Evolutionary conservation across 2,888 invertebrate species (phyloP).

Genomic region (Phortica okadai): DNA sequence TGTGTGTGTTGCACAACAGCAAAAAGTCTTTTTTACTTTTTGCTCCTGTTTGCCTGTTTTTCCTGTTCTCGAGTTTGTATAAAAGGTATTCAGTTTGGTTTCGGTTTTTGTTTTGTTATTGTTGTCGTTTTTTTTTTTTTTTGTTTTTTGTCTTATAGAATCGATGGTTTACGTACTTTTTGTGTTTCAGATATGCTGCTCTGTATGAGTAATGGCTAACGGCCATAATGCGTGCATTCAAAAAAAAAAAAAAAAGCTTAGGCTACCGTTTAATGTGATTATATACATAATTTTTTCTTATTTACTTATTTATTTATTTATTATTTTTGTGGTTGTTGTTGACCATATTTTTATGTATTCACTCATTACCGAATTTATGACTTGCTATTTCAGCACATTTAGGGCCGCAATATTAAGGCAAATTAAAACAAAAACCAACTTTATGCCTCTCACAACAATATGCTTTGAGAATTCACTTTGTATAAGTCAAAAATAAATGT

Average conservation of each 20-base stretch:
- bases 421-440: too few species aligned
- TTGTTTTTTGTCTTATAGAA: background rate
- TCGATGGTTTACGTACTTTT: background rate
- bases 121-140: background rate
- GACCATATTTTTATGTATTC: background rate
- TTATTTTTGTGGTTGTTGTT: background rate
- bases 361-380: slow-evolving; percentile 12
- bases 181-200: slow-evolving; percentile 9
- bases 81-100: background rate
- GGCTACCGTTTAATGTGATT: background rate
- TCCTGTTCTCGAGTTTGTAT: slow-evolving; percentile 33
- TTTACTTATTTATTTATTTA: background rate
- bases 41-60: background rate
- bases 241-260: background rate
- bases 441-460: too few species aligned
- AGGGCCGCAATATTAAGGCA: background rate
- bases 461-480: too few species aligned
- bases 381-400: slow-evolving; percentile 5
- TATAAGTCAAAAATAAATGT: too few species aligned
- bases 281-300: background rate
- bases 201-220: slow-evolving; percentile 17
- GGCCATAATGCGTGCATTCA: slow-evolving; percentile 1
- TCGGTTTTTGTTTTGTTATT: background rate
- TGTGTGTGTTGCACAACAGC: slow-evolving; percentile 4
- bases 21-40: background rate